A percentile compares a stretch with the other conserved stretches of the same genome.
These are phyloP conservation scores for Ursus arctos DNA, from an alignment of 2,113 vertebrate species.

Conservation along the genomic window DNA sequence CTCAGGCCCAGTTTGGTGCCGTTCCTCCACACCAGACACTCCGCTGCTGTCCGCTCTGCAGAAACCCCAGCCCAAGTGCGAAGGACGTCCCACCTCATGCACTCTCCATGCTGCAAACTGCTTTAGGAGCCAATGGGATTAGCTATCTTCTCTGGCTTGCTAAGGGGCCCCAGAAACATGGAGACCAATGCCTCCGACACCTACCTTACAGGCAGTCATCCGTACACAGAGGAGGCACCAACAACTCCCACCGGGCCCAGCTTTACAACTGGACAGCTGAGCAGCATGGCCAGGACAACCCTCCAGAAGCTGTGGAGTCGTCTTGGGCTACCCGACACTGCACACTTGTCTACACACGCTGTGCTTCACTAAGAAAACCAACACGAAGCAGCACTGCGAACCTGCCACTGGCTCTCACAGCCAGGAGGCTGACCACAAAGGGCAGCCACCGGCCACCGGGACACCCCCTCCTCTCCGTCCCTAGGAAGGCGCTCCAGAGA, in stretches of 20 bases:
- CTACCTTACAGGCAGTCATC: too few species aligned
- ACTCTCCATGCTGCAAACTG: background rate
- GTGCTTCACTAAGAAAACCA: too few species aligned
- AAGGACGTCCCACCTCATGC: background rate
- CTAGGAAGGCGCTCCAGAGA: background rate
- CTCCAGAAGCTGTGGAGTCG: background rate
- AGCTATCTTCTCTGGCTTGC: background rate
- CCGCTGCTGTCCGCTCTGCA: background rate
- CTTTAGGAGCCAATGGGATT: background rate
- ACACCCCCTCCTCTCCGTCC: background rate
- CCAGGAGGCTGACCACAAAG: background rate
- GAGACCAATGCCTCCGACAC: background rate
- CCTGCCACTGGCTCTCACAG: background rate
- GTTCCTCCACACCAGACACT: background rate
- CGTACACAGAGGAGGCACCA: background rate
- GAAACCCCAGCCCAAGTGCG: background rate
- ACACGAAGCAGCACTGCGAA: background rate
- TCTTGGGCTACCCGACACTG: background rate
- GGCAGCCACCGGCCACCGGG: too few species aligned
- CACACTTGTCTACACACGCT: background rate
- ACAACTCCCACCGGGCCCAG: fast-evolving
- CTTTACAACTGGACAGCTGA: background rate
- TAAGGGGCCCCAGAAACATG: background rate
- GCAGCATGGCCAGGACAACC: too few species aligned
- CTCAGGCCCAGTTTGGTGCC: background rate